phyloP scores from a whole-genome alignment of 2,113 vertebrate genomes.

The Megaceryle maxima region DNA sequence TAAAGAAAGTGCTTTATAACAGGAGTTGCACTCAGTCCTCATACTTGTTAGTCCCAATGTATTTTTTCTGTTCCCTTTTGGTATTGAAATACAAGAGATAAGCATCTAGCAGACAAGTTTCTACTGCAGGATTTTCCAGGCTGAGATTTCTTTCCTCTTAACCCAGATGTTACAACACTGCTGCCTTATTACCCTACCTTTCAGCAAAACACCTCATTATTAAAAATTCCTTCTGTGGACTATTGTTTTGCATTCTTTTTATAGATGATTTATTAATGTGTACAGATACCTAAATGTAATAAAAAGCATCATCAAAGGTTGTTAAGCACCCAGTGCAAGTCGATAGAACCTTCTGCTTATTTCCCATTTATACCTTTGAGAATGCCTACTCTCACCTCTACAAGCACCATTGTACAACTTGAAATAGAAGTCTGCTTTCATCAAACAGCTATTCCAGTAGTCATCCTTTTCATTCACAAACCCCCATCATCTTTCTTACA shows the following conservation, averaged over 20 bases:
- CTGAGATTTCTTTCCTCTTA: not conserved
- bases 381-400: not conserved
- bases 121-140: not conserved
- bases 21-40: not conserved
- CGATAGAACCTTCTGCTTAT: not conserved
- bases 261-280: not conserved
- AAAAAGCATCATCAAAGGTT: not conserved
- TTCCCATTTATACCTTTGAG: not conserved
- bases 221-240: not conserved
- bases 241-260: not conserved
- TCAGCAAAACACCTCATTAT: not conserved
- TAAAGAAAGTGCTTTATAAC: not conserved
- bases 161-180: not conserved
- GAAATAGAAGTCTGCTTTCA: conserved; percentile 1
- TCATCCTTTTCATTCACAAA: not conserved
- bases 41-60: not conserved
- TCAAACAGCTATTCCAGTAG: not conserved
- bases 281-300: not conserved
- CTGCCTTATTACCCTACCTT: not conserved
- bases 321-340: not conserved
- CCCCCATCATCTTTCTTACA: not conserved
- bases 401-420: not conserved
- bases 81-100: not conserved
- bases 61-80: not conserved
- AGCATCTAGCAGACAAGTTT: not conserved